A percentile compares a stretch with the other conserved stretches of the same genome.
These are phyloP conservation scores for Leptopilina myrica DNA, from an alignment of 2,888 invertebrate species.

Conservation along the genomic window DNA sequence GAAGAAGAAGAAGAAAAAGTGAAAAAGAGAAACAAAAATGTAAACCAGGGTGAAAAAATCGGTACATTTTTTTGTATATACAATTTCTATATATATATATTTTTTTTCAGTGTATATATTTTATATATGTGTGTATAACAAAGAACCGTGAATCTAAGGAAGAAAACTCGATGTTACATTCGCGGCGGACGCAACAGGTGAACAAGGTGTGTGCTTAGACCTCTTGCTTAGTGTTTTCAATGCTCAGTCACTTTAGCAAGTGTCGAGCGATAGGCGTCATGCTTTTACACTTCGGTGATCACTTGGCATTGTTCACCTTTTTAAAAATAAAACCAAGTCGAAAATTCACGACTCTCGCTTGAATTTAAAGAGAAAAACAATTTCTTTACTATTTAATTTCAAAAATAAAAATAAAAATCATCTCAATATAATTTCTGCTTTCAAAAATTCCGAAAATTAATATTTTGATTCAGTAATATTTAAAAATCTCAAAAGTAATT, in stretches of 20 bases:
- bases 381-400: not conserved
- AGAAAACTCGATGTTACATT: constrained; percentile 45
- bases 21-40: constrained; percentile 21
- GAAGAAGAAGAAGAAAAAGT: not conserved
- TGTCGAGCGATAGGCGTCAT: constrained; percentile 32
- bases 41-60: constrained; percentile 44
- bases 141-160: constrained; percentile 46
- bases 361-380: too few relatives aligned
- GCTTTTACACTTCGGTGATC: constrained; percentile 25
- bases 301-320: constrained; percentile 20
- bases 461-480: too few relatives aligned
- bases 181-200: constrained; percentile 58
- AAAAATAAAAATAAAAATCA: too few relatives aligned
- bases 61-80: not conserved
- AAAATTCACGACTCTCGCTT: too few relatives aligned
- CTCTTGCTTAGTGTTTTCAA: constrained; percentile 31
- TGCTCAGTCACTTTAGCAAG: constrained; percentile 33
- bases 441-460: too few relatives aligned
- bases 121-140: constrained; percentile 24
- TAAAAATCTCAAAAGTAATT: too few relatives aligned
- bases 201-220: constrained; percentile 50
- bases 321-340: not conserved
- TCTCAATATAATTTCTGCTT: too few relatives aligned
- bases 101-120: too few relatives aligned
- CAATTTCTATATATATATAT: too few relatives aligned